These are phyloP conservation scores for Napeogenes sylphis DNA, from an alignment of 2,888 invertebrate genomes.

Conservation along the genomic window DNA sequence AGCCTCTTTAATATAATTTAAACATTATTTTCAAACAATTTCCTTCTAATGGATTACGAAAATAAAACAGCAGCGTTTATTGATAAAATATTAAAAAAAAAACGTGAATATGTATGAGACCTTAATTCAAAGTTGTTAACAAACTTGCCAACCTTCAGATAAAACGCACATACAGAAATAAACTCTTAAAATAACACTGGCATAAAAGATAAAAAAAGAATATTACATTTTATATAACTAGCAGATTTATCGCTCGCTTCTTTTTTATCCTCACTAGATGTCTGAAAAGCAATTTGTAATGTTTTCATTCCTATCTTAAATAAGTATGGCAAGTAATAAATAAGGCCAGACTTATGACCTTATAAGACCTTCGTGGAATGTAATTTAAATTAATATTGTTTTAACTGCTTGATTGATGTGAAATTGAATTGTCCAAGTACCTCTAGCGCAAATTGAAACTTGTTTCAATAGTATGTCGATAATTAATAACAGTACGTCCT, in stretches of 20 bases:
- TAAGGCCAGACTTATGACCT: not conserved
- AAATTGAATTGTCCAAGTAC: slow-evolving; percentile 32
- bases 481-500: slow-evolving; percentile 41
- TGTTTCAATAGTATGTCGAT: slow-evolving; percentile 38
- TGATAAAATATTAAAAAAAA: slow-evolving; percentile 11
- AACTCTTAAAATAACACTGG: not conserved
- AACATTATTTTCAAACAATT: no score
- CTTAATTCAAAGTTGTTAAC: slow-evolving; percentile 17
- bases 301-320: not conserved
- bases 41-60: not conserved
- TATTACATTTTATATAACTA: not conserved
- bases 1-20: no score
- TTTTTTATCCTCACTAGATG: not conserved
- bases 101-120: slow-evolving; percentile 16
- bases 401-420: slow-evolving; percentile 28
- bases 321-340: not conserved
- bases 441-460: slow-evolving; percentile 30
- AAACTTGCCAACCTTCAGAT: slow-evolving; percentile 13
- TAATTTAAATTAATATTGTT: slow-evolving; percentile 6
- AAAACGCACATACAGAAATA: slow-evolving; percentile 3
- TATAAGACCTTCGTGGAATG: not conserved
- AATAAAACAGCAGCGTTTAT: slow-evolving; percentile 6
- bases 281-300: not conserved
- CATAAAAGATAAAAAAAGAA: not conserved
- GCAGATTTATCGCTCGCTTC: not conserved